These are phyloP conservation scores for Euzetes globulus DNA, from an alignment of 2,888 invertebrate species.

Conservation along the genomic window DNA sequence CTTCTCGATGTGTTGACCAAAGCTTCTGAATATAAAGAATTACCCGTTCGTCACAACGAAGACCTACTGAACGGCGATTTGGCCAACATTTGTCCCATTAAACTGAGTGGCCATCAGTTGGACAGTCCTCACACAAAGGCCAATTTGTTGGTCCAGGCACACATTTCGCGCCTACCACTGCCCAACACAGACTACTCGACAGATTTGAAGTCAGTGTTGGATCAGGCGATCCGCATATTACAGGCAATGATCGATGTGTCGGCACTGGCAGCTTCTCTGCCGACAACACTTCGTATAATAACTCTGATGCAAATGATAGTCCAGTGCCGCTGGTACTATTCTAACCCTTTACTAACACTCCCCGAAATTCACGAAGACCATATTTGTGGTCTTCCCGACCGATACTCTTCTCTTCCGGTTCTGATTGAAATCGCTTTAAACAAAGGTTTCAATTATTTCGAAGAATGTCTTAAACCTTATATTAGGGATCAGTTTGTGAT, in stretches of 20 bases:
- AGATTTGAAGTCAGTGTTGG: conserved; percentile 91
- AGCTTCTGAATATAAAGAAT: conserved; percentile 76
- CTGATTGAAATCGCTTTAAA: not conserved
- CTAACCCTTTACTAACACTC: conserved; percentile 61
- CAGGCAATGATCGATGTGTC: conserved; percentile 93
- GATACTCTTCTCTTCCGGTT: not conserved
- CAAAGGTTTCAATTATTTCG: not conserved
- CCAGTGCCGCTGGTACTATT: conserved; percentile 76
- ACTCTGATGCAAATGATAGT: conserved; percentile 73
- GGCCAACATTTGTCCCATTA: conserved; percentile 63
- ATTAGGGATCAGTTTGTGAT: not conserved
- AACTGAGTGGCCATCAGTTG: conserved; percentile 63
- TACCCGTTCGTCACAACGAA: conserved; percentile 97
- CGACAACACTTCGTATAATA: conserved; percentile 67
- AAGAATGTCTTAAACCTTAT: not conserved
- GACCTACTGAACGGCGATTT: conserved; percentile 84
- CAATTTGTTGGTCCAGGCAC: conserved; percentile 84
- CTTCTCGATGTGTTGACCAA: conserved; percentile 71
- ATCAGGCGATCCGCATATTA: conserved; percentile 87
- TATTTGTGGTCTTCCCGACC: not conserved
- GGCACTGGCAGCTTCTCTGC: conserved; percentile 82
- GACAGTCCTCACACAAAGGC: conserved; percentile 94
- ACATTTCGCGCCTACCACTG: conserved; percentile 70
- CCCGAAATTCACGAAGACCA: conserved; percentile 53
- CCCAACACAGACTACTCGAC: conserved; percentile 91